Evolutionary conservation across 2,888 invertebrate species (phyloP).

Genomic region (Eupithecia insigniata): DNA sequence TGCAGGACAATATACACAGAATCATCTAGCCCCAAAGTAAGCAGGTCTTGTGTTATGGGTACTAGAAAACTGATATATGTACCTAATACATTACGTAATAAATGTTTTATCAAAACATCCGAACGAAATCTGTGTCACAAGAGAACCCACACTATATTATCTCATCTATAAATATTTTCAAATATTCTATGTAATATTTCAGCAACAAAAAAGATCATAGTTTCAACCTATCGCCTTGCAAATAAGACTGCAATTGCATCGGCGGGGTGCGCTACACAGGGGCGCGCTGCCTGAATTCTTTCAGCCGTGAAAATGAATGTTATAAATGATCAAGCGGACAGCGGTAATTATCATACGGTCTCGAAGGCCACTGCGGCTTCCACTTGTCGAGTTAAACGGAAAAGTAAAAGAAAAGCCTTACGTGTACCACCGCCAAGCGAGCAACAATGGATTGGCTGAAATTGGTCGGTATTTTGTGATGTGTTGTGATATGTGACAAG

Average conservation of each 20-base stretch:
- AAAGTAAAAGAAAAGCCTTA: slow-evolving; percentile 50
- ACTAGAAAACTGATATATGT: no score
- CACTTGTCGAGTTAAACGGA: slow-evolving; percentile 52
- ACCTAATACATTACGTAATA: no score
- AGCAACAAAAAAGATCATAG: not conserved
- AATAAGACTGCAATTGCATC: slow-evolving; percentile 16
- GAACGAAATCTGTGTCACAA: no score
- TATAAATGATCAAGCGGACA: slow-evolving; percentile 79
- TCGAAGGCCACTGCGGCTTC: slow-evolving; percentile 72
- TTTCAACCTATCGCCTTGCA: slow-evolving; percentile 13
- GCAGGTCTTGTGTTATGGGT: no score
- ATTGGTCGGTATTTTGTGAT: slow-evolving; percentile 78
- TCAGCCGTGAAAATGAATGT: slow-evolving; percentile 84
- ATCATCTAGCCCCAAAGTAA: no score
- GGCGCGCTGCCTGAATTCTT: slow-evolving; percentile 55
- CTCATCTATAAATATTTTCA: not conserved
- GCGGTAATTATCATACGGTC: slow-evolving; percentile 79
- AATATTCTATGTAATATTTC: not conserved
- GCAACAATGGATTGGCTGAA: slow-evolving; percentile 81
- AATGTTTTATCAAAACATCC: no score
- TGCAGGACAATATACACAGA: no score
- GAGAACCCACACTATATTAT: no score
- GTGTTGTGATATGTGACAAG: slow-evolving; percentile 54
- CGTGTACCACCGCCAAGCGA: slow-evolving; percentile 48
- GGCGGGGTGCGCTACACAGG: slow-evolving; percentile 21